Evolutionary conservation across 2,113 vertebrate genomes (phyloP), one percentile per base, ranked within the genome.

Genomic region (Alosa alosa): DNA sequence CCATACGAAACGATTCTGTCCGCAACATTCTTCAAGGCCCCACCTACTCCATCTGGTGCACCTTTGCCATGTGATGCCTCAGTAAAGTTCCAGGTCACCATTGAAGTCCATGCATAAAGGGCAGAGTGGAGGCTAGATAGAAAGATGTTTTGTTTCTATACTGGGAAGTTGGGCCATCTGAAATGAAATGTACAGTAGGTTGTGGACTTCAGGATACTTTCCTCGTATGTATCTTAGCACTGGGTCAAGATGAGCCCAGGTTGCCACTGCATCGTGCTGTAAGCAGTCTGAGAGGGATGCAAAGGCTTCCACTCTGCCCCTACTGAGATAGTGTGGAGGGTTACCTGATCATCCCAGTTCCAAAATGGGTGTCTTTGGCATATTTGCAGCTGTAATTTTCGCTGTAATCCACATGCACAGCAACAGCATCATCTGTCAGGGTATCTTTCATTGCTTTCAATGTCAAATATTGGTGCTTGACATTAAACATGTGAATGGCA

Each of bases 101-200:
- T 4, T 88, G 47, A 85, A 89, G 89, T 44, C 82, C 84, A 68
- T n/a, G 1, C 82, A 88, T 72, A 15, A 87, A 91, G 0, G 68
- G 85, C 78, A 90, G 82, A 50, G 87, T 87, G 10, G 85, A 88
- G 17, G 82, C 84, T 39, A 86, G 36, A 44, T 88, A 89, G 45
- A 85, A 87, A 9, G 10, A 75, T 31, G 31, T 31, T 31, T 31
- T 31, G 31, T 31, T 31, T 31, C 31, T 31, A 31, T 31, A 31
- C 31, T 90, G 87, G 41, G 88, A 89, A 52, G 85, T 89, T 13
- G 82, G 88, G n/a, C 86, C 86, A 84, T 87, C 88, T 88, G 86
- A 89, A 13, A 88, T 87, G 18, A 91, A 90, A 55, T 88, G 84
- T 18, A n/a, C n/a, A n/a, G n/a, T n/a, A 88, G 84, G 39, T 84